Base-by-base conservation (phyloP, 2,113 vertebrate species). In the Stegostoma tigrinum region DNA sequence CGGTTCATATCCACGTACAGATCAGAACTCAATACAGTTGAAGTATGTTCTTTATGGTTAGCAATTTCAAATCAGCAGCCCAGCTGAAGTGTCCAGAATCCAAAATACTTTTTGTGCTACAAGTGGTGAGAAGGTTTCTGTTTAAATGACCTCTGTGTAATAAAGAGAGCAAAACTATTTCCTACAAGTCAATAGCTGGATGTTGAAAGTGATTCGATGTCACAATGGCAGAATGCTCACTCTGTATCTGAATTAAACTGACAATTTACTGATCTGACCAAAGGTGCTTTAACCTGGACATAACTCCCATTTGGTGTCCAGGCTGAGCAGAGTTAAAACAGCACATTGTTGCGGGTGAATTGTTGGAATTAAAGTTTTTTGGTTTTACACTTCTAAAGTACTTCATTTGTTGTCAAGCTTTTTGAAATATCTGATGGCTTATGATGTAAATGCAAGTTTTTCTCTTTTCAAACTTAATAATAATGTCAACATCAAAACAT, bases 151-250 rank as follows among this genome's bases (percentile, higher is more conserved):
- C 30, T 15, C 15, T 42, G 4, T 42, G 15, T 83, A 45, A 5
- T 83, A 1, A 52, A 27, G 52, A 61, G 3, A 55, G 52, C 14
- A 15, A 61, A 30, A 90, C 87, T 61, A 61, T 64, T 64, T 90
- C 30, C 52, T 55, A 34, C 52, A 64, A 34, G 87, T 90, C 61
- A 90, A 61, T 90, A 19, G 52, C 87, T n/a, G 27, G 27, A 90
- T 14, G 87, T 30, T 90, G 87, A 64, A 90, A 90, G 87, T 90
- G 52, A 90, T 90, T 90, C 61, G n/a, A 90, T n/a, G 52, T 55
- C 17, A 27, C 15, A 55, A 52, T 23, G 24, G 48, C 86, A 12
- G 0, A 89, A 90, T 61, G 10, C 27, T 89, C 86, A 61, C 48
- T 34, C 3, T 4, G 0, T 55, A 30, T 61, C 7, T 52, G 52